Conservation (phyloP, 2,797 vertebrate species). For the Melanotaenia parkinsoni region DNA sequence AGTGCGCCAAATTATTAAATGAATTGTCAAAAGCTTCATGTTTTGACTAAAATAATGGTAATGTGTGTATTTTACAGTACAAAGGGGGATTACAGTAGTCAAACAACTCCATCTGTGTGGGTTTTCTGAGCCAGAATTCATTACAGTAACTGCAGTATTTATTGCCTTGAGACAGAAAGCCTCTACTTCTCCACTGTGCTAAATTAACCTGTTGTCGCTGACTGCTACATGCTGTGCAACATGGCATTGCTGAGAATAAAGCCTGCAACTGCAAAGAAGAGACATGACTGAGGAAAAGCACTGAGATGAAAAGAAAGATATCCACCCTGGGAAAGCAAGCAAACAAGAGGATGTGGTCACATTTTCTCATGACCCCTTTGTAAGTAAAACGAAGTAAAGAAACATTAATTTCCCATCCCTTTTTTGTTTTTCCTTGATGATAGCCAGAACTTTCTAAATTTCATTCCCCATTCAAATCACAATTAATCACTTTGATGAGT, state of each 20-base stretch:
- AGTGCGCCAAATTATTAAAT: constrained; percentile 18
- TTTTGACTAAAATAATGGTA: constrained; percentile 34
- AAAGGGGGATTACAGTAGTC: constrained; percentile 47
- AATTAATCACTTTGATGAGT: constrained; percentile 52
- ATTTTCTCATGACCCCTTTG: constrained; percentile 75
- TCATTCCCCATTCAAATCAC: constrained; percentile 47
- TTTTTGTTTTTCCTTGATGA: constrained; percentile 14
- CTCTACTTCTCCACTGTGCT: constrained; percentile 45
- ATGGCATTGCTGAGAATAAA: constrained; percentile 48
- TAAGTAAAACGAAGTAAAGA: constrained; percentile 29
- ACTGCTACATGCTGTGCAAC: constrained; percentile 58
- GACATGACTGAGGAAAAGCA: constrained; percentile 43
- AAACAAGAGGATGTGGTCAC: constrained; percentile 74
- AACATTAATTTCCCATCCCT: not conserved
- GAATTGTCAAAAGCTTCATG: constrained; percentile 34
- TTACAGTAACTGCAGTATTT: constrained; percentile 55
- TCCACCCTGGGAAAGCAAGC: constrained; percentile 67
- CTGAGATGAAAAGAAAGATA: constrained; percentile 64
- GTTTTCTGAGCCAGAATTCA: constrained; percentile 56
- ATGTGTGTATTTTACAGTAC: constrained; percentile 33
- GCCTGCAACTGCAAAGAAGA: constrained; percentile 52
- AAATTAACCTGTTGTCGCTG: constrained; percentile 62
- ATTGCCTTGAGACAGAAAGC: constrained; percentile 59
- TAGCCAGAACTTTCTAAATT: constrained; percentile 52
- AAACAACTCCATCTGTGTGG: constrained; percentile 62